These are phyloP conservation scores for Enhydra lutris DNA, from an alignment of 2,113 vertebrate genomes.

Conservation along the genomic window DNA sequence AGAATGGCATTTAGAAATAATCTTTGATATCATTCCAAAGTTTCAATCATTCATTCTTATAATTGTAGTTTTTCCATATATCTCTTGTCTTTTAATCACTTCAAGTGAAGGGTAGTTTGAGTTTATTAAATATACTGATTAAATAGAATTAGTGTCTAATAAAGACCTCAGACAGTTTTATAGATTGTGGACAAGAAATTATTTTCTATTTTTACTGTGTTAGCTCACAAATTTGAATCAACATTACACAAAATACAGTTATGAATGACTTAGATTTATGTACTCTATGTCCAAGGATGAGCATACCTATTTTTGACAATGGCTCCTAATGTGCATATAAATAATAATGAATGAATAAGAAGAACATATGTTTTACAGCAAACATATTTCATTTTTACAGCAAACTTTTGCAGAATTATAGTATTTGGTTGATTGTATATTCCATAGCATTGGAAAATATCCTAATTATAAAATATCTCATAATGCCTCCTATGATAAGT, in stretches of 20 bases:
- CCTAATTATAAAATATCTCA: neutral
- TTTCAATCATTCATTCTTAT: neutral
- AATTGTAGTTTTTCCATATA: neutral
- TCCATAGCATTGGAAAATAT: neutral
- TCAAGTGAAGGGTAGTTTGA: neutral
- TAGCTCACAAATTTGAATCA: neutral
- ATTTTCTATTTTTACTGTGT: neutral
- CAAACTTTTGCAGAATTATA: neutral
- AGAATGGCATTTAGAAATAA: neutral
- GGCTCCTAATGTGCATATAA: neutral
- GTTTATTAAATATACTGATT: neutral
- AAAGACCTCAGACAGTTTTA: neutral
- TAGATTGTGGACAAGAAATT: neutral
- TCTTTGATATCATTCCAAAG: neutral
- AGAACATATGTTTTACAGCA: neutral
- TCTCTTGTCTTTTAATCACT: neutral
- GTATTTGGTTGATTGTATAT: neutral
- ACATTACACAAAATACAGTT: accelerated
- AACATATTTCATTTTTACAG: neutral
- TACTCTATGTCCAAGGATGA: neutral
- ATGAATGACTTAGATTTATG: neutral
- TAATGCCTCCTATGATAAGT: neutral
- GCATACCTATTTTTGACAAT: neutral
- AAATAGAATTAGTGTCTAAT: neutral
- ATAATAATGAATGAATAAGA: neutral